Conservation (phyloP, 2,797 vertebrate genomes). For the Sebastes cheni region DNA sequence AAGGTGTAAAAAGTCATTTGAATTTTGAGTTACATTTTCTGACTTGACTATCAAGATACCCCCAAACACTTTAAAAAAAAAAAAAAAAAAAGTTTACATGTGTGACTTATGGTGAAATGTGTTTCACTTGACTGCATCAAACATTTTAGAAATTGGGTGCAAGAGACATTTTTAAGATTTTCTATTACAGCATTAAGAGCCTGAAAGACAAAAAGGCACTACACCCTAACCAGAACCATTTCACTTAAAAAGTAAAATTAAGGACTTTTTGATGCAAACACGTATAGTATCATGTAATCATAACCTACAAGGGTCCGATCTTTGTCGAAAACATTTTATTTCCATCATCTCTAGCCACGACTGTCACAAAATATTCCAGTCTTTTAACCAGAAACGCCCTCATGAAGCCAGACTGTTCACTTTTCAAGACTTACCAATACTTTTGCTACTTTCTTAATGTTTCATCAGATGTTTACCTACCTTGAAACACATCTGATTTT, state of each 20-base stretch:
- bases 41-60: background rate
- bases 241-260: background rate
- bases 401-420: background rate
- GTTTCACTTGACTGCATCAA: background rate
- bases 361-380: background rate
- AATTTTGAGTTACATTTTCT: background rate
- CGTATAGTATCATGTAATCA: background rate
- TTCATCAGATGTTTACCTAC: conserved; percentile 1
- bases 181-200: background rate
- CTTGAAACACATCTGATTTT: background rate
- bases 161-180: conserved; percentile 18
- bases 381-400: background rate
- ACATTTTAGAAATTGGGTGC: conserved; percentile 8
- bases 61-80: background rate
- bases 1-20: conserved; percentile 6
- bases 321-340: background rate
- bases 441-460: conserved; percentile 21
- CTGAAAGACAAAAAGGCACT: background rate
- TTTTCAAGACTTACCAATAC: background rate
- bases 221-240: background rate
- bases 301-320: background rate
- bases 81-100: conserved; percentile 1
- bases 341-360: background rate
- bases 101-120: background rate
- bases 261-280: background rate